phyloP scores from a whole-genome alignment of 2,888 invertebrate species.

The Sesia apiformis region DNA sequence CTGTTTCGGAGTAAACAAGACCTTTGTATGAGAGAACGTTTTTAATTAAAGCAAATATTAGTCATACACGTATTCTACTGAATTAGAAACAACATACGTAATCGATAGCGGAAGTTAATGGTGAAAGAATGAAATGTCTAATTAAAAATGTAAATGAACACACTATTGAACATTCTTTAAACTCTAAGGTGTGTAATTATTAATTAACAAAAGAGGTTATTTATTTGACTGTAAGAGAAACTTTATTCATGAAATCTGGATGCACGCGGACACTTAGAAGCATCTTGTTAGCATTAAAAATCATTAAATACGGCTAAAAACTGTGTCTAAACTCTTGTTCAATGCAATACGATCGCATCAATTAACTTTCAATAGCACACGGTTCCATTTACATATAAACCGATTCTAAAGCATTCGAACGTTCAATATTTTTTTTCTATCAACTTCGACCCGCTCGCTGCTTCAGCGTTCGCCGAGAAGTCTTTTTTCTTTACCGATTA shows the following conservation, averaged over 20 bases:
- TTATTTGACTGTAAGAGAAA: background rate
- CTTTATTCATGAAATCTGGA: background rate
- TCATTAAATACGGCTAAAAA: constrained; percentile 8
- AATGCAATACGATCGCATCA: constrained; percentile 31
- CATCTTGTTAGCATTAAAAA: no score
- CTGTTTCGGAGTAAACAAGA: constrained; percentile 39
- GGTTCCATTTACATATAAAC: constrained; percentile 35
- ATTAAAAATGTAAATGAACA: background rate
- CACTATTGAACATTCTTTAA: background rate
- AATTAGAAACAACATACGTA: background rate
- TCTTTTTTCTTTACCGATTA: constrained; percentile 25
- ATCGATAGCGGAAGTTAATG: background rate
- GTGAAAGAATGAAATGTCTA: background rate
- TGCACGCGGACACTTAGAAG: no score
- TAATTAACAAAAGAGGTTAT: background rate
- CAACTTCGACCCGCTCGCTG: constrained; percentile 7
- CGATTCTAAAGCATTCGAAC: constrained; percentile 32
- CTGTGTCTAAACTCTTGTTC: constrained; percentile 24
- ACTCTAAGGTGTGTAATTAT: background rate
- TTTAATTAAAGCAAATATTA: constrained; percentile 51
- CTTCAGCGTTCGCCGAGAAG: constrained; percentile 1
- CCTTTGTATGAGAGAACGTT: constrained; percentile 33
- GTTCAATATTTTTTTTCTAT: constrained; percentile 38
- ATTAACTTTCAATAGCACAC: constrained; percentile 33
- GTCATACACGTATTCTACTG: constrained; percentile 5